Conservation (phyloP, 2,113 vertebrate genomes). For the Tricholaema leucomelas region DNA sequence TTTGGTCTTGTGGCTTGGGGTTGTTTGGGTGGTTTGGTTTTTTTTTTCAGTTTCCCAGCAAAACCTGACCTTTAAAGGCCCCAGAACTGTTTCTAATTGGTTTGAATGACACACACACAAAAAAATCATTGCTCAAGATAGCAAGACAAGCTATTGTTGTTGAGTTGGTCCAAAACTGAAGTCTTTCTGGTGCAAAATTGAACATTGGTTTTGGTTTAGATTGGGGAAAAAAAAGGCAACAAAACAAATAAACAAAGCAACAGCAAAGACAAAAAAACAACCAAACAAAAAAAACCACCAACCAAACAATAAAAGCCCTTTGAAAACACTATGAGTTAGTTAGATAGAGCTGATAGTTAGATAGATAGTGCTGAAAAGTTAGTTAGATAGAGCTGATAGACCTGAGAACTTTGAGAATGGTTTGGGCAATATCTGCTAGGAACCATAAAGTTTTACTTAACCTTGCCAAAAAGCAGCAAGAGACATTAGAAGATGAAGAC, state of each 20-base stretch:
- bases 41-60: neutral
- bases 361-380: too few species aligned
- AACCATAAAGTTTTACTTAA: neutral
- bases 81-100: neutral
- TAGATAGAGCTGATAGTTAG: neutral
- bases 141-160: neutral
- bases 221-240: neutral
- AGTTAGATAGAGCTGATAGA: neutral
- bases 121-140: neutral
- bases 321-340: neutral
- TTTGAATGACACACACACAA: neutral
- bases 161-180: neutral
- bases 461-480: neutral
- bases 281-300: neutral
- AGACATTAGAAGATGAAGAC: neutral
- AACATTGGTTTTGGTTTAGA: neutral
- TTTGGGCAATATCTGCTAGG: neutral
- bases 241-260: too few species aligned
- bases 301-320: neutral
- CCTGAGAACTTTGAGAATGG: neutral
- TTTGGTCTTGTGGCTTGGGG: too few species aligned
- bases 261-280: too few species aligned
- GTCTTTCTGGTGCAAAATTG: neutral
- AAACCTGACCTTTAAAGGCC: neutral
- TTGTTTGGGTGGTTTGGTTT: rapidly evolving